Percentiles rank a stretch among this genome's conserved stretches.
Evolutionary conservation across 2,113 vertebrate genomes (phyloP).

Genomic region (Hippopotamus amphibius): DNA sequence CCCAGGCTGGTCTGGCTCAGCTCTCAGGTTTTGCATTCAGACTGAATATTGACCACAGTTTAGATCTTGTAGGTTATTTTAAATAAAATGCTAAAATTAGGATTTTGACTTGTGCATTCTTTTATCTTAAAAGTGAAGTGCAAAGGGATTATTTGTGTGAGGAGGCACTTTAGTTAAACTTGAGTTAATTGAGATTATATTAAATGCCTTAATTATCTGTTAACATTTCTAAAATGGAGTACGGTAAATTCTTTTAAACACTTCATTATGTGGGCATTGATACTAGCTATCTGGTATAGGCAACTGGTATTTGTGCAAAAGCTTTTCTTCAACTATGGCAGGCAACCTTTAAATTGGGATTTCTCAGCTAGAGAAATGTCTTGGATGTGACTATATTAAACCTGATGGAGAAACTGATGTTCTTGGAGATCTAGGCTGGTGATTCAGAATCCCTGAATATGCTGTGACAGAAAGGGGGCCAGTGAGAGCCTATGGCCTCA

Average conservation of each 20-base stretch:
- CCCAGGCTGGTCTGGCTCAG: background rate
- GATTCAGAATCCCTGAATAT: background rate
- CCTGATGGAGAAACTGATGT: background rate
- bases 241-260: background rate
- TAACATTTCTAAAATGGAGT: constrained; percentile 14
- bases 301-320: background rate
- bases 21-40: background rate
- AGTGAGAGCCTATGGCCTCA: background rate
- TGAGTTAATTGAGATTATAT: background rate
- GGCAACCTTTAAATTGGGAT: background rate
- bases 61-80: background rate
- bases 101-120: background rate
- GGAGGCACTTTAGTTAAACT: background rate
- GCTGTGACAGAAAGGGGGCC: background rate
- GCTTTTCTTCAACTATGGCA: background rate
- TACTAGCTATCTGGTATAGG: background rate
- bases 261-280: background rate
- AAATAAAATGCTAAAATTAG: background rate
- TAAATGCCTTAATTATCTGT: background rate
- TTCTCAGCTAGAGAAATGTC: background rate
- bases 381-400: background rate
- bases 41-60: background rate
- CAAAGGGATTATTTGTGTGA: background rate
- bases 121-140: background rate
- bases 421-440: background rate